Base-by-base conservation (phyloP, 2,888 invertebrate species). In the Petrolisthes cinctipes region DNA sequence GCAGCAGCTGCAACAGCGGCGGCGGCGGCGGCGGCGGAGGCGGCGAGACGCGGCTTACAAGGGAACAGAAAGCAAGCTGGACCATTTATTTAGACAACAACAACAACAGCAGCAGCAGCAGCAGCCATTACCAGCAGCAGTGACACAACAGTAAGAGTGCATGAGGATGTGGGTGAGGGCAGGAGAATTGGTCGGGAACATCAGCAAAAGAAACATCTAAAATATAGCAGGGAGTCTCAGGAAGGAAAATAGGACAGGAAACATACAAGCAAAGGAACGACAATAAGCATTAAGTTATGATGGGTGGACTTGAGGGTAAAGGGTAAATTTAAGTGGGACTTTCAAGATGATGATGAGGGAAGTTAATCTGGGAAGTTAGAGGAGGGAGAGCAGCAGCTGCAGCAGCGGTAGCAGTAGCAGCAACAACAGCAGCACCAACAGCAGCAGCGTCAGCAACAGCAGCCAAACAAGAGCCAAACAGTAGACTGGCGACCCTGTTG, bases 21-120 rank as follows among this genome's bases (percentile, higher is more conserved):
- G 51, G 37, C 81, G 51, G 81, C 66, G 17, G 9, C 37, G 66
- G 66, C 81, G 37, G 75, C 14, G 23, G 11, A 23, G 57, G 83
- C 61, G 66, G 81, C 66, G 54, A 11, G 37, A 20, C 23, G 37
- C 23, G 81, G 61, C 14, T 23, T 4, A 23, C 1, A 53, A 23
- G 81, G 54, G 66, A 23, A 81, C 81, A 57, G 37, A 53, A 37
- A 76, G 76, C 76, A 76, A 76, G 76, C 76, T 37, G 76, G n/a
- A 81, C 66, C 54, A 81, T 37, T 81, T 14, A 81, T 23, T 53
- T 61, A 17, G 81, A 71, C 71, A 71, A 71, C 71, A 71, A n/a
- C 71, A 71, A n/a, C 71, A 71, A 17, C 71, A 71, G 71, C 71
- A 71, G 71, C 71, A n/a, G 71, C n/a, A 71, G n/a, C n/a, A 71